These are phyloP conservation scores for Orius insidiosus DNA, from an alignment of 1,140 invertebrate species.

Conservation along the genomic window DNA sequence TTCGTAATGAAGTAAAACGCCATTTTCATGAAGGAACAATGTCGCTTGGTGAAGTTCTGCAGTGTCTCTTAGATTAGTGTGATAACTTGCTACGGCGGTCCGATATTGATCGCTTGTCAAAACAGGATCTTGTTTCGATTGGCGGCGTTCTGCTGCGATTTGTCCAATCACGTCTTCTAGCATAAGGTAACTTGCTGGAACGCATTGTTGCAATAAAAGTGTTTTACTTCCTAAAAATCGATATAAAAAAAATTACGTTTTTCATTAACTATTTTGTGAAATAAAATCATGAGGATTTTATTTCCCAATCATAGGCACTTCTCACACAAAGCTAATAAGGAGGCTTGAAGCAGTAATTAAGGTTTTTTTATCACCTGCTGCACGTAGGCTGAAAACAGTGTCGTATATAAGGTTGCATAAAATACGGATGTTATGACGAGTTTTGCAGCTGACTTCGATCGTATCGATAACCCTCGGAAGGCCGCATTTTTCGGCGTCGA, in stretches of 20 bases:
- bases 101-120: constrained; percentile 73
- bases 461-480: constrained; percentile 84
- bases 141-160: constrained; percentile 51
- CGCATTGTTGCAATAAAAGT: constrained; percentile 77
- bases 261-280: too few relatives aligned
- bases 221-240: constrained; percentile 63
- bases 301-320: too few relatives aligned
- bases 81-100: constrained; percentile 40
- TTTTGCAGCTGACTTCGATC: constrained; percentile 81
- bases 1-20: constrained; percentile 93
- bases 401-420: constrained; percentile 88
- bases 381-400: constrained; percentile 74
- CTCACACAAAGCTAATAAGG: too few relatives aligned
- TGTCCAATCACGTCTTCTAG: constrained; percentile 79
- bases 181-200: constrained; percentile 88
- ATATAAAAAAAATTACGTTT: too few relatives aligned
- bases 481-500: constrained; percentile 91
- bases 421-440: constrained; percentile 75
- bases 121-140: constrained; percentile 64
- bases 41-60: constrained; percentile 89
- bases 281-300: too few relatives aligned
- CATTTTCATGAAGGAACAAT: constrained; percentile 93
- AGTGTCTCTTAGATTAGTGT: constrained; percentile 40
- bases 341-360: too few relatives aligned
- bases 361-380: too few relatives aligned